phyloP scores from a whole-genome alignment of 2,113 vertebrate genomes.

The Ornithorhynchus anatinus region DNA sequence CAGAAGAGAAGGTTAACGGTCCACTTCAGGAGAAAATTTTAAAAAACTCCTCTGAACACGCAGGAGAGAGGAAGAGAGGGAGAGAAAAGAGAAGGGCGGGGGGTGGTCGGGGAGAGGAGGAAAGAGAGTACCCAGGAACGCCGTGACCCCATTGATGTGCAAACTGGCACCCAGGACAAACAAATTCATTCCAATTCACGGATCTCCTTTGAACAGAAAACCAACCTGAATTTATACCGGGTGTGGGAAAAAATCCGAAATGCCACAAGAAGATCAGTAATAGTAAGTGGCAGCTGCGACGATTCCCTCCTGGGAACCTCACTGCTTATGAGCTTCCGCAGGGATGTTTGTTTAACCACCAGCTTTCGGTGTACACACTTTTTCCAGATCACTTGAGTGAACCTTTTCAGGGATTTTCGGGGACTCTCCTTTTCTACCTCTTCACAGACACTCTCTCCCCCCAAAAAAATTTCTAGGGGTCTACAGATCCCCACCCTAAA shows the following conservation, averaged over 20 bases:
- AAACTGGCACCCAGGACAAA: background rate
- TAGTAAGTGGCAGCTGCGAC: slow-evolving; percentile 48
- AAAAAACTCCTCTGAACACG: background rate
- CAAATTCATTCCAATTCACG: background rate
- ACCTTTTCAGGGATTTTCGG: background rate
- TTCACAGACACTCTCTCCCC: too few relatives aligned
- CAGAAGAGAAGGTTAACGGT: too few relatives aligned
- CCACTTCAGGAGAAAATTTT: too few relatives aligned
- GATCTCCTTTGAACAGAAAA: slow-evolving; percentile 9
- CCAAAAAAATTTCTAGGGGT: too few relatives aligned
- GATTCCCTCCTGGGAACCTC: slow-evolving; percentile 49
- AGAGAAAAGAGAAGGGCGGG: background rate
- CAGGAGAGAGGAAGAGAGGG: background rate
- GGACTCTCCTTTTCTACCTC: background rate
- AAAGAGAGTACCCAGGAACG: too few relatives aligned
- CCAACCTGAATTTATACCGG: slow-evolving; percentile 27
- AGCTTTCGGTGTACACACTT: slow-evolving; percentile 54
- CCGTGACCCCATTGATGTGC: too few relatives aligned
- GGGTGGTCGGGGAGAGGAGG: background rate
- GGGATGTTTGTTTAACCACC: slow-evolving; percentile 61
- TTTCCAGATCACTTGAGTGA: slow-evolving; percentile 32
- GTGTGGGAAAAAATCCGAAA: background rate
- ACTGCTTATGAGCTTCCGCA: slow-evolving; percentile 36
- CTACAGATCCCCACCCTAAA: too few relatives aligned
- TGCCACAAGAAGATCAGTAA: slow-evolving; percentile 49